Percentiles rank a stretch among this genome's conserved stretches.
These are phyloP conservation scores for Phragmatobia fuliginosa DNA, from an alignment of 2,888 invertebrate genomes.

Conservation along the genomic window DNA sequence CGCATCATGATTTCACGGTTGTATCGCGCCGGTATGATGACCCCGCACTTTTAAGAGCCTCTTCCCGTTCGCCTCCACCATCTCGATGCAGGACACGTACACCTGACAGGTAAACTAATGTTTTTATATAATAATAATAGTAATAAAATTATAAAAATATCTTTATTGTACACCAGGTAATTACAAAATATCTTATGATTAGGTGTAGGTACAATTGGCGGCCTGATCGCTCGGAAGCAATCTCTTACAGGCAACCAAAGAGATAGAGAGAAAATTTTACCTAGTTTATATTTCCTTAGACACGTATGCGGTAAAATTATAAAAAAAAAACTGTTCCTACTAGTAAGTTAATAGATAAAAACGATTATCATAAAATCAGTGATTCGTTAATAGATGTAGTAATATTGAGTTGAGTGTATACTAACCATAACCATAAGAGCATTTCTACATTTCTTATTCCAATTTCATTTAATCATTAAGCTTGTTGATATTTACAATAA, in stretches of 20 bases:
- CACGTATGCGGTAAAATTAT: neutral
- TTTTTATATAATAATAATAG: no score
- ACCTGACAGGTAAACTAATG: slow-evolving; percentile 81
- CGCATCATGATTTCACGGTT: slow-evolving; percentile 94
- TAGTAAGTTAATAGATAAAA: neutral
- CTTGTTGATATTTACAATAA: no score
- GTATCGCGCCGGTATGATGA: slow-evolving; percentile 90
- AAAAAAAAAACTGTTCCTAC: neutral
- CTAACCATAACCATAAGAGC: neutral
- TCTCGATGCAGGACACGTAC: slow-evolving; percentile 81
- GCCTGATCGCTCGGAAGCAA: no score
- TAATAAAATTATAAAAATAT: no score
- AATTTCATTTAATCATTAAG: neutral
- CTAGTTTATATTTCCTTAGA: no score
- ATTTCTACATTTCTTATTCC: neutral
- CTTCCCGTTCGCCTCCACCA: slow-evolving; percentile 82
- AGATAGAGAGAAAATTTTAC: no score
- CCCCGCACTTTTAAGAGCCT: slow-evolving; percentile 77
- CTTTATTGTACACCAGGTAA: no score
- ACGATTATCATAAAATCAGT: no score
- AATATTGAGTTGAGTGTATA: neutral
- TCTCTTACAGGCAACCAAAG: no score
- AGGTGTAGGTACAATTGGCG: no score
- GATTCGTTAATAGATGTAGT: neutral
- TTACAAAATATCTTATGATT: no score